Percentiles rank a stretch among this genome's conserved stretches.
Conservation (phyloP, 1,140 invertebrate species). For the Temnothorax nylanderi region DNA sequence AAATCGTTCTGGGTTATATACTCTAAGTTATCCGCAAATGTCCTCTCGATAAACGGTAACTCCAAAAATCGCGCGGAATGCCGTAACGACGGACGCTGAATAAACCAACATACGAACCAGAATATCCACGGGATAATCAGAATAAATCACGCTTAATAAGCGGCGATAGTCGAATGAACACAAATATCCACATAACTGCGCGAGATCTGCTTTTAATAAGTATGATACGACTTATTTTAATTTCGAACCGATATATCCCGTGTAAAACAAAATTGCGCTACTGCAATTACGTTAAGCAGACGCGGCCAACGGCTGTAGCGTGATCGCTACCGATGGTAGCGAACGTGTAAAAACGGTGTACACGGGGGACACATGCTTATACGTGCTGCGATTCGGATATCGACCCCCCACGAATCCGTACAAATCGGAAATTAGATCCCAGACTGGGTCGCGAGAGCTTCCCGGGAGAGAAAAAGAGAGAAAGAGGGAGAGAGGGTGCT, state of each 20-base stretch:
- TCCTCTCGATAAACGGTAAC: neutral
- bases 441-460: slow-evolving; percentile 48
- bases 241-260: neutral
- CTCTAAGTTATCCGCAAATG: neutral
- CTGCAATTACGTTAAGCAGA: slow-evolving; percentile 39
- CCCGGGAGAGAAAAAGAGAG: too few relatives aligned
- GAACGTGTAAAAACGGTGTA: slow-evolving; percentile 58
- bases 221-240: neutral
- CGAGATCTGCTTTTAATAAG: slow-evolving; percentile 13
- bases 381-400: slow-evolving; percentile 66
- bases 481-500: neutral
- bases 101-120: neutral
- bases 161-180: neutral
- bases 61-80: neutral
- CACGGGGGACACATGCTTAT: slow-evolving; percentile 24
- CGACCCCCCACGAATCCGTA: slow-evolving; percentile 76
- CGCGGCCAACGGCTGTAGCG: slow-evolving; percentile 54
- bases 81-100: neutral
- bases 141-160: slow-evolving; percentile 15
- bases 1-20: slow-evolving; percentile 17
- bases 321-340: slow-evolving; percentile 61
- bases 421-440: slow-evolving; percentile 76
- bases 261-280: slow-evolving; percentile 23
- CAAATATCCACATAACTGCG: neutral
- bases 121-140: neutral